Percentiles rank a stretch among this genome's conserved stretches.
Conservation (phyloP, 2,113 vertebrate genomes). For the Tor tambroides region DNA sequence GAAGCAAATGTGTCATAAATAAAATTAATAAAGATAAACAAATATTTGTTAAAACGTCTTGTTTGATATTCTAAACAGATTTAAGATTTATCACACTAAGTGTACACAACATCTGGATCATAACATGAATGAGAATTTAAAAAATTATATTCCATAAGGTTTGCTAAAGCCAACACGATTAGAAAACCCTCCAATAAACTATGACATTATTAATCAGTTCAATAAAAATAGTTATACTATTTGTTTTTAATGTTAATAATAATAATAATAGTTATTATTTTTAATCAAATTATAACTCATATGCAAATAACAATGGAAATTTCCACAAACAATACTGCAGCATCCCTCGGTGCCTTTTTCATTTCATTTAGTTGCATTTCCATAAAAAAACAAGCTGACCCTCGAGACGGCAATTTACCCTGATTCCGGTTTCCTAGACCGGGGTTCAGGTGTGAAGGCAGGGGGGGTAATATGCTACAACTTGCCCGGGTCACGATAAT, state of each 20-base stretch:
- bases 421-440: slow-evolving; percentile 54
- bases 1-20: not conserved
- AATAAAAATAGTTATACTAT: slow-evolving; percentile 5
- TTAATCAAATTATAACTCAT: not conserved
- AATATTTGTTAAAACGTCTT: not conserved
- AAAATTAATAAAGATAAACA: not conserved
- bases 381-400: slow-evolving; percentile 71
- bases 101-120: slow-evolving; percentile 48
- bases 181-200: not conserved
- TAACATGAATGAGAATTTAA: slow-evolving; percentile 33
- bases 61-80: slow-evolving; percentile 38
- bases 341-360: slow-evolving; percentile 62
- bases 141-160: slow-evolving; percentile 38
- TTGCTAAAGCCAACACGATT: not conserved
- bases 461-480: slow-evolving; percentile 67
- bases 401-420: slow-evolving; percentile 71
- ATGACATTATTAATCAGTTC: not conserved
- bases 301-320: slow-evolving; percentile 52
- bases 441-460: slow-evolving; percentile 70
- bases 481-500: slow-evolving; percentile 49
- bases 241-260: slow-evolving; percentile 9
- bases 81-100: slow-evolving; percentile 39
- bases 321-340: slow-evolving; percentile 57
- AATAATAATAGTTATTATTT: not conserved
- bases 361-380: slow-evolving; percentile 70